Conservation (phyloP, 1,140 invertebrate species). For the Cydia fagiglandana region DNA sequence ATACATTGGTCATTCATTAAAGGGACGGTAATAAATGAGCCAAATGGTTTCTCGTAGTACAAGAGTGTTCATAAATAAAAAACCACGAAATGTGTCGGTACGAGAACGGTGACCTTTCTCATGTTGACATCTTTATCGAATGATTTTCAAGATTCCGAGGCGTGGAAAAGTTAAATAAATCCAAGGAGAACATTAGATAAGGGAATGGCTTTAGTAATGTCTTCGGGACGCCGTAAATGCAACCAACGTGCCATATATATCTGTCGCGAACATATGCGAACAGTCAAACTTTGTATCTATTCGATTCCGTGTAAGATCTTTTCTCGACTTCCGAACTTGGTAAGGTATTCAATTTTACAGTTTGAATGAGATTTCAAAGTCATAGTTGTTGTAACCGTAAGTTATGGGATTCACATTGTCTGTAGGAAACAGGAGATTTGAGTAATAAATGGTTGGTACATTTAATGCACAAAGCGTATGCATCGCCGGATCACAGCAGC, state of each 20-base stretch:
- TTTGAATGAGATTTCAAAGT: constrained; percentile 16
- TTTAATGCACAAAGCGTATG: constrained; percentile 26
- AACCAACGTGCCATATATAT: constrained; percentile 73
- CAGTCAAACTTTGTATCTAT: constrained; percentile 49
- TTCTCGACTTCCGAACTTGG: constrained; percentile 10
- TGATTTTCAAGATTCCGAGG: constrained; percentile 71
- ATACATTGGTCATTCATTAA: no score
- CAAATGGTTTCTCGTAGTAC: constrained; percentile 18
- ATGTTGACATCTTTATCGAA: constrained; percentile 74
- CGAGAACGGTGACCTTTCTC: constrained; percentile 63
- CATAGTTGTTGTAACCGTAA: not conserved
- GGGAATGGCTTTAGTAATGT: constrained; percentile 78
- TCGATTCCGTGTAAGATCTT: constrained; percentile 3
- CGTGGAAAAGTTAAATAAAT: constrained; percentile 78
- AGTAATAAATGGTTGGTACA: constrained; percentile 25
- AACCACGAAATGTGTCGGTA: constrained; percentile 44
- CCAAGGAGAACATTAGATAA: constrained; percentile 74
- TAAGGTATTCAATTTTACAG: constrained; percentile 9
- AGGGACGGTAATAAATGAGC: not conserved
- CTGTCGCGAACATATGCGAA: constrained; percentile 60
- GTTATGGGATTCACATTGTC: constrained; percentile 14
- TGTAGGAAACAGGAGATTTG: constrained; percentile 27
- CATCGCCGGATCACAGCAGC: constrained; percentile 49
- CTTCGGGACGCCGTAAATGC: constrained; percentile 76
- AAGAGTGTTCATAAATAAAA: no score